Conservation (phyloP, 1,140 invertebrate genomes). For the Sycophila sp. region DNA sequence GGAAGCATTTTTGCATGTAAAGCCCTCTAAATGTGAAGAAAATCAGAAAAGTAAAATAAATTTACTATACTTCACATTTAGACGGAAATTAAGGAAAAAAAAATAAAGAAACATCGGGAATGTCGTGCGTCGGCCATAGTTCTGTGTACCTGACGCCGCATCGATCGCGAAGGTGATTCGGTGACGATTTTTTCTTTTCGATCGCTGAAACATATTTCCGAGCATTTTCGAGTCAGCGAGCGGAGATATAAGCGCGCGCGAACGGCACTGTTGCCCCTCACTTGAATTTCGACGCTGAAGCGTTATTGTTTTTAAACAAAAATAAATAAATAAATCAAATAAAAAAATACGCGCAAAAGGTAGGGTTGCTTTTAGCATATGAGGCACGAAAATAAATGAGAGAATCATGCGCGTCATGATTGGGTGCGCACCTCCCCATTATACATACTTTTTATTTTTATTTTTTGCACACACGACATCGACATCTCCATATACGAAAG, state of each 20-base stretch:
- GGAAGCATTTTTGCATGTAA: too few relatives aligned
- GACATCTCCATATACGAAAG: too few relatives aligned
- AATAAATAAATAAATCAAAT: too few relatives aligned
- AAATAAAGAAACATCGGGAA: too few relatives aligned
- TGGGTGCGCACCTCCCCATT: conserved; percentile 61
- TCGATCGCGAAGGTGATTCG: conserved; percentile 41
- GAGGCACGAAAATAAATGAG: background rate
- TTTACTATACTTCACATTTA: too few relatives aligned
- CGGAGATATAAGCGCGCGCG: conserved; percentile 7
- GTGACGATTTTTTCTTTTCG: conserved; percentile 42
- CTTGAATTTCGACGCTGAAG: background rate
- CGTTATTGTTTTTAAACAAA: too few relatives aligned
- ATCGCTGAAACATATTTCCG: conserved; percentile 24
- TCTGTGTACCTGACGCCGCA: conserved; percentile 57
- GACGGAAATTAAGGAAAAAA: too few relatives aligned
- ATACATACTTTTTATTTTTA: conserved; percentile 25
- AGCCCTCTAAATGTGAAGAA: too few relatives aligned
- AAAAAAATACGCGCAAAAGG: too few relatives aligned
- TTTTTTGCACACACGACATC: background rate
- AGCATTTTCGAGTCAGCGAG: conserved; percentile 19
- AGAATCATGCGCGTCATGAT: conserved; percentile 35
- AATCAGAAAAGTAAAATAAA: too few relatives aligned
- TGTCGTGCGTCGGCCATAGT: conserved; percentile 38
- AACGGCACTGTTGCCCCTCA: conserved; percentile 45
- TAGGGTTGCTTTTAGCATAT: too few relatives aligned